A percentile compares a stretch with the other conserved stretches of the same genome.
These are phyloP conservation scores for Rosalia funebris DNA, from an alignment of 2,888 invertebrate species.

Conservation along the genomic window DNA sequence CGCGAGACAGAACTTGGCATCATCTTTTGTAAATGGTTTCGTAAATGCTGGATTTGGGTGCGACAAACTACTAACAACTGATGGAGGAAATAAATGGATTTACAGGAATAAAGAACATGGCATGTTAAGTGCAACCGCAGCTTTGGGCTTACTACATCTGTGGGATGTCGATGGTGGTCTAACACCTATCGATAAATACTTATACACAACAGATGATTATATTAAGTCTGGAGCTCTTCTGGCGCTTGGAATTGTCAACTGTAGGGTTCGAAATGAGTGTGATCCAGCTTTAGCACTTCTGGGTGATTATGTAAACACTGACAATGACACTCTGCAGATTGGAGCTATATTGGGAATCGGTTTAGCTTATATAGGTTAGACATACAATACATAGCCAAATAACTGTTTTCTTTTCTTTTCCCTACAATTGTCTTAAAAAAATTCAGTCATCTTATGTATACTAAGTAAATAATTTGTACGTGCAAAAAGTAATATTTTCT, in stretches of 20 bases:
- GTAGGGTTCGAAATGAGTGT: constrained; percentile 96
- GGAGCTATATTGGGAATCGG: constrained; percentile 90
- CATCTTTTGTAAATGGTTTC: constrained; percentile 98
- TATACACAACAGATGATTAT: constrained; percentile 65
- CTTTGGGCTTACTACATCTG: constrained; percentile 91
- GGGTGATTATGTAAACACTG: constrained; percentile 91
- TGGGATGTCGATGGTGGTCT: constrained; percentile 99
- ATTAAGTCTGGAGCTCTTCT: constrained; percentile 97
- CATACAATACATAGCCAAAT: no score
- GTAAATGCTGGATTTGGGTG: constrained; percentile 98
- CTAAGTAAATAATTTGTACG: no score
- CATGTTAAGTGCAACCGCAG: constrained; percentile 97
- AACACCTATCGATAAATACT: constrained; percentile 96
- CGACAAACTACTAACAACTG: constrained; percentile 92
- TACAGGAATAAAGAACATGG: constrained; percentile 90
- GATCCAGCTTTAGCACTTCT: constrained; percentile 97
- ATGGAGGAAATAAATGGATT: constrained; percentile 66
- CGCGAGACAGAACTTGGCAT: constrained; percentile 94
- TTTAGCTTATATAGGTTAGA: constrained; percentile 96
- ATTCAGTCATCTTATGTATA: no score
- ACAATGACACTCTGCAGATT: constrained; percentile 83
- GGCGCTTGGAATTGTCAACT: constrained; percentile 97
- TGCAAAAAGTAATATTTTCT: no score
- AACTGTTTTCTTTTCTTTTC: no score
- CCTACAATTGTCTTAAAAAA: no score